Evolutionary conservation across 2,888 invertebrate genomes (phyloP).

Genomic region (Platyscelio sp.): DNA sequence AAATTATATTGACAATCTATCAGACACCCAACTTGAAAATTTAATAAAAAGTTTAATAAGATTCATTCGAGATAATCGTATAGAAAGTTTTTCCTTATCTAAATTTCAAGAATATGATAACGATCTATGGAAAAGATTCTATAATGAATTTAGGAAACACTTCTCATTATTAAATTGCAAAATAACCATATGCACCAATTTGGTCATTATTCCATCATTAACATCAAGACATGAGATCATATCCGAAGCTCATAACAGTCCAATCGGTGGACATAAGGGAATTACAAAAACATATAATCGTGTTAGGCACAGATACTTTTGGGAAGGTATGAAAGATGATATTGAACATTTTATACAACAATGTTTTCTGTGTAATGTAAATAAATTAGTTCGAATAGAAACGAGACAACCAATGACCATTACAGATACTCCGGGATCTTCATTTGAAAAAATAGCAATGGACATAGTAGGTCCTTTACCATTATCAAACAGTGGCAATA

Average conservation of each 20-base stretch:
- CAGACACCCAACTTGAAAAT: too few species aligned
- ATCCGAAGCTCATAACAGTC: neutral
- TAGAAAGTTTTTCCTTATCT: too few species aligned
- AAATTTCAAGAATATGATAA: too few species aligned
- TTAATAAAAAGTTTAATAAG: too few species aligned
- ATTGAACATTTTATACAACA: neutral
- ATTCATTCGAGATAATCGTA: too few species aligned
- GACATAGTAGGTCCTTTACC: neutral
- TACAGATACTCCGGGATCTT: neutral
- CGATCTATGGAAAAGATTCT: too few species aligned
- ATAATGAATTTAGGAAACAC: too few species aligned
- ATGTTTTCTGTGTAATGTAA: neutral
- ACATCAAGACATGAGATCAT: too few species aligned
- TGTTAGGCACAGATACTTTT: neutral
- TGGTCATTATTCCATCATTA: too few species aligned
- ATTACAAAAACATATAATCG: neutral
- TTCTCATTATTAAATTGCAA: too few species aligned
- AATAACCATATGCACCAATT: too few species aligned
- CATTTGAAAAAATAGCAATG: neutral
- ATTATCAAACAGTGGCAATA: neutral
- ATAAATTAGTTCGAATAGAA: neutral
- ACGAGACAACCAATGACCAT: neutral
- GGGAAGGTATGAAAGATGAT: neutral
- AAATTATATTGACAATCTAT: too few species aligned
- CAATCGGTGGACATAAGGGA: neutral